Conservation (phyloP, 2,888 invertebrate species). For the Eristalinus aeneus region DNA sequence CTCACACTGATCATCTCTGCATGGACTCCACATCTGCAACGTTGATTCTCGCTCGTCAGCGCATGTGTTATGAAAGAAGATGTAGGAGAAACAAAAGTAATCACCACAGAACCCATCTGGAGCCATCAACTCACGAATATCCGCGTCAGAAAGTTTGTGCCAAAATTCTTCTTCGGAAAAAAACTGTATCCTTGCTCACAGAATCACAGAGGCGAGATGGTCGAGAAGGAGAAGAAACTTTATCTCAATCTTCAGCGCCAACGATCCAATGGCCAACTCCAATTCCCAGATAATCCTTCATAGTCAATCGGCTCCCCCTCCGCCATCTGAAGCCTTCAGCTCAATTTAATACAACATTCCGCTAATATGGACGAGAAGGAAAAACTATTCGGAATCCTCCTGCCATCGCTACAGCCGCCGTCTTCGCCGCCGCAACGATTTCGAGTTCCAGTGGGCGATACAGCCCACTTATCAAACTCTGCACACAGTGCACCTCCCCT, state of each 20-base stretch:
- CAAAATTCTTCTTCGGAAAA: conserved; percentile 51
- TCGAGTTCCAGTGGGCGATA: background rate
- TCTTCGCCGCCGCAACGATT: background rate
- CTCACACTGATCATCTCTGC: no score
- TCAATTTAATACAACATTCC: conserved; percentile 61
- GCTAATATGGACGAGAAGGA: conserved; percentile 53
- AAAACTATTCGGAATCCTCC: conserved; percentile 37
- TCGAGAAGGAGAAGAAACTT: background rate
- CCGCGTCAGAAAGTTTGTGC: conserved; percentile 35
- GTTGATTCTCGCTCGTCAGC: background rate
- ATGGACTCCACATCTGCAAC: background rate
- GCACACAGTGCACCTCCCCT: conserved; percentile 5
- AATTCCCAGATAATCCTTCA: conserved; percentile 60
- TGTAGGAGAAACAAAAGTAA: conserved; percentile 52
- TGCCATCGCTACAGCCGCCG: background rate
- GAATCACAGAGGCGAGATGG: background rate
- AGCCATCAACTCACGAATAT: conserved; percentile 29
- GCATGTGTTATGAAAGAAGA: background rate
- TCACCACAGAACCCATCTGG: conserved; percentile 57
- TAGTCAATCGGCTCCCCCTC: conserved; percentile 59
- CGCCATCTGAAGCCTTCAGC: conserved; percentile 12
- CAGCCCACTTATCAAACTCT: conserved; percentile 61
- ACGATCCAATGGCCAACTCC: background rate
- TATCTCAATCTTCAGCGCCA: background rate
- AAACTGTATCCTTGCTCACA: conserved; percentile 41